phyloP scores from a whole-genome alignment of 2,113 vertebrate species.

The Trichechus manatus region DNA sequence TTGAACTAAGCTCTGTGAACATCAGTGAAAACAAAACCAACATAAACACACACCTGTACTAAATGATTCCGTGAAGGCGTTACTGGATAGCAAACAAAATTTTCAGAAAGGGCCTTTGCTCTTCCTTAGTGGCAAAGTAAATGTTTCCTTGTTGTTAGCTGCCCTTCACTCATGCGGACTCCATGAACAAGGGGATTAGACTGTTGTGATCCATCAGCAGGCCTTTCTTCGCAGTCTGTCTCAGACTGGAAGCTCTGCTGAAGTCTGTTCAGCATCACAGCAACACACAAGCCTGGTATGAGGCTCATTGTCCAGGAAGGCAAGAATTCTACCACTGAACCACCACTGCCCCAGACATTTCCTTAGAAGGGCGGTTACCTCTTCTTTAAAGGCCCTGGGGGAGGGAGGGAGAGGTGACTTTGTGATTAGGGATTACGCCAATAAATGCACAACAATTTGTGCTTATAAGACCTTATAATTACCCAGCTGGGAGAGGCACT shows the following conservation, averaged over 20 bases:
- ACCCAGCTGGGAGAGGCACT: neutral
- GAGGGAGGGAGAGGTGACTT: neutral
- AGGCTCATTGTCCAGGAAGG: too few relatives aligned
- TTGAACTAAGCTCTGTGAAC: neutral
- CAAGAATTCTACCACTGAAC: too few relatives aligned
- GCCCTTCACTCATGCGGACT: too few relatives aligned
- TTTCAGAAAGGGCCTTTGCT: neutral
- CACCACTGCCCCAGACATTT: neutral
- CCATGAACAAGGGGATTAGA: too few relatives aligned
- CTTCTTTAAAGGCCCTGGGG: neutral
- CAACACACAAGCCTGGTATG: too few relatives aligned
- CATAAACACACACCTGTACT: neutral
- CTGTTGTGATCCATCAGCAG: too few relatives aligned
- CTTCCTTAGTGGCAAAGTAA: neutral
- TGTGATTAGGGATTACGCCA: neutral
- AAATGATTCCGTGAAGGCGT: neutral
- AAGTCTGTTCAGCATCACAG: too few relatives aligned
- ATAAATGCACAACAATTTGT: neutral
- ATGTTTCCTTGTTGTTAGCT: neutral
- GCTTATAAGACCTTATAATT: neutral
- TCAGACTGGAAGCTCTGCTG: too few relatives aligned
- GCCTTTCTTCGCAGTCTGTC: too few relatives aligned
- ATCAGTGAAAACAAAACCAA: neutral
- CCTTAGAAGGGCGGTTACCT: neutral
- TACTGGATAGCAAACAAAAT: neutral